Evolutionary conservation across 1,140 invertebrate species (phyloP), one percentile per base, ranked within the genome.

Genomic region (Cardiocondyla obscurior): DNA sequence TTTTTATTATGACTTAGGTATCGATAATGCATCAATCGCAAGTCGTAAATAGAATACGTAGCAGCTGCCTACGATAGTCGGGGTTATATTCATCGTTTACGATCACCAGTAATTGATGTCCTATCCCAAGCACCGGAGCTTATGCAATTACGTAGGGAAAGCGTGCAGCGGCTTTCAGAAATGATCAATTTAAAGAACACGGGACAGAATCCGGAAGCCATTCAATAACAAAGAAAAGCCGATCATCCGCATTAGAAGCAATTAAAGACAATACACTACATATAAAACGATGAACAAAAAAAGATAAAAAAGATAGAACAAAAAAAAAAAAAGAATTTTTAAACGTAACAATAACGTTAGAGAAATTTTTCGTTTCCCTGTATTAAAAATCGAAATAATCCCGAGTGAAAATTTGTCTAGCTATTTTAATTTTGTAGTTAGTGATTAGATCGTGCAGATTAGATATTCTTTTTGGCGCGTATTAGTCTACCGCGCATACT

Each of bases 1-100:
- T 30, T 30, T 58, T n/a, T 10, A 64, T 58, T 58, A 46, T 8
- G 36, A 39, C 5, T 69, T 49, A 36, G 19, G 33, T 82, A 86
- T 85, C 81, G 7, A 53, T 44, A 39, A 28, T 44, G 49, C 60
- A 69, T 76, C 77, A 82, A 86, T 85, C 83, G 53, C 81, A 39
- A 77, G 33, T 67, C 58, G 57, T 72, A 85, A 85, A 87, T 30
- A 39, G 33, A 76, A 82, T 57, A 36, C 39, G 58, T 16, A 22
- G 28, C n/a, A 7, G 28, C 46, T 70, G 42, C 12, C 58, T 58
- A 85, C 53, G 67, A 81, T 28, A 6, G 12, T n/a, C 42, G 3
- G 3, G 7, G 42, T 72, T 81, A 72, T 36, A 69, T 19, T 39
- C 44, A 51, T 67, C 85, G 62, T 85, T 86, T 70, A 85, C 62